Conservation (phyloP, 2,113 vertebrate species). For the Campylomormyrus numenius region DNA sequence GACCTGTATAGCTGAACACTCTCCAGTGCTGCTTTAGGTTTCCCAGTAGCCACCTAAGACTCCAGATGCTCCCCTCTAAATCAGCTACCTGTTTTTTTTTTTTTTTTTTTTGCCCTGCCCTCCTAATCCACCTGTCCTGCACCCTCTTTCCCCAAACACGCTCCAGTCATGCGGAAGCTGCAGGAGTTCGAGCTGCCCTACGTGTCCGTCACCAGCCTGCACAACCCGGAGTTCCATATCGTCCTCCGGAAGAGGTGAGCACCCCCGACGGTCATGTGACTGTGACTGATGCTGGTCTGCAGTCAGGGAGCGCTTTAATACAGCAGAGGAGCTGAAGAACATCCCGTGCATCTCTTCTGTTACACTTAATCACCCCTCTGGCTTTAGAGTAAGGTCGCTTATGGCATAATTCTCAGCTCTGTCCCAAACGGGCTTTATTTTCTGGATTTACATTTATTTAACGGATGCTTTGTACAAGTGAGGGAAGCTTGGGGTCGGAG, state of each 20-base stretch:
- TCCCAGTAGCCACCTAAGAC: not conserved
- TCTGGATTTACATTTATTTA: not conserved
- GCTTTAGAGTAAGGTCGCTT: not conserved
- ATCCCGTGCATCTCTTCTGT: not conserved
- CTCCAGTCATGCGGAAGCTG: constrained; percentile 87
- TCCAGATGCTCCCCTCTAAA: not conserved
- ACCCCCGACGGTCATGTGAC: constrained; percentile 9
- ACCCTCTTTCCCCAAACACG: constrained; percentile 8
- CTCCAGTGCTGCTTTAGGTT: not conserved
- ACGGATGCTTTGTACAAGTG: not conserved
- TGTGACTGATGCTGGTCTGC: constrained; percentile 36
- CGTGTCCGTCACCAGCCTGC: constrained; percentile 89
- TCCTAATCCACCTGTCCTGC: constrained; percentile 6
- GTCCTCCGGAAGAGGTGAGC: constrained; percentile 89
- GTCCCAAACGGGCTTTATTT: not conserved
- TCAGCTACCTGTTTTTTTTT: constrained; percentile 2
- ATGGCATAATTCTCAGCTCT: not conserved
- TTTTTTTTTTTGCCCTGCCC: constrained; percentile 14
- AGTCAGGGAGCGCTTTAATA: not conserved
- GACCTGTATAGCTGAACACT: not conserved
- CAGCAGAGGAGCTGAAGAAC: not conserved
- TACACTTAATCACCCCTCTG: not conserved
- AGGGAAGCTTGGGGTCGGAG: not conserved
- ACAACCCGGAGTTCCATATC: constrained; percentile 81
- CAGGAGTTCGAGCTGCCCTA: constrained; percentile 98